Conservation (phyloP, 2,113 vertebrate species). For the Albula glossodonta region DNA sequence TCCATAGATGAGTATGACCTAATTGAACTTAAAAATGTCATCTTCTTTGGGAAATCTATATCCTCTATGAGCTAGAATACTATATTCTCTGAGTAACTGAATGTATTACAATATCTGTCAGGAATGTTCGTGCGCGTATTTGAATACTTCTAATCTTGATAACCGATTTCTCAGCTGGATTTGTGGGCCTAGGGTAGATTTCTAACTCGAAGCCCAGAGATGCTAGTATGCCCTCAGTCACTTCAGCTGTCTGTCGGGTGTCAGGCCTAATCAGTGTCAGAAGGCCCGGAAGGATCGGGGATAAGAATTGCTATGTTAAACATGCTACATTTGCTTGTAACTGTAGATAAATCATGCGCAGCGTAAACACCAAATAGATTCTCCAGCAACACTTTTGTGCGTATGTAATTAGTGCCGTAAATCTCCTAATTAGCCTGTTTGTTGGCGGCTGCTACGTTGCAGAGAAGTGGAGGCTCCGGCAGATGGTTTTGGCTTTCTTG, state of each 20-base stretch:
- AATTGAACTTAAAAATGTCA: neutral
- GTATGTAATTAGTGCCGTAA: slow-evolving; percentile 60
- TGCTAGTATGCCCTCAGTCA: slow-evolving; percentile 63
- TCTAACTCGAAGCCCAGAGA: slow-evolving; percentile 45
- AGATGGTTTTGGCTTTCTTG: slow-evolving; percentile 66
- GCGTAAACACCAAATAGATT: slow-evolving; percentile 40
- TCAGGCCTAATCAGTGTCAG: slow-evolving; percentile 60
- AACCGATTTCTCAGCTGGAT: slow-evolving; percentile 45
- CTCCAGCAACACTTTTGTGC: slow-evolving; percentile 51
- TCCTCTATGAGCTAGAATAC: neutral
- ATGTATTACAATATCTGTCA: neutral
- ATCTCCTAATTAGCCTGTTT: slow-evolving; percentile 67
- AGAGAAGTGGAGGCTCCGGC: slow-evolving; percentile 35
- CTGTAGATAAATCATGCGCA: slow-evolving; percentile 44
- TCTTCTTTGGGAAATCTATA: neutral
- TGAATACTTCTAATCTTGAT: neutral
- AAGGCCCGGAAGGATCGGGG: slow-evolving; percentile 46
- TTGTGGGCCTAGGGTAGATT: slow-evolving; percentile 44
- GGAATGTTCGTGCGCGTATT: neutral
- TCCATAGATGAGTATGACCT: neutral
- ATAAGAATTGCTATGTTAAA: slow-evolving; percentile 43
- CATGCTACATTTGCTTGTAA: slow-evolving; percentile 68
- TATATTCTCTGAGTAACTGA: neutral
- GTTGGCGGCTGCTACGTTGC: slow-evolving; percentile 11
- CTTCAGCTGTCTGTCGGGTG: slow-evolving; percentile 72